phyloP scores from a whole-genome alignment of 1,140 invertebrate species.

The Belonocnema kinseyi region DNA sequence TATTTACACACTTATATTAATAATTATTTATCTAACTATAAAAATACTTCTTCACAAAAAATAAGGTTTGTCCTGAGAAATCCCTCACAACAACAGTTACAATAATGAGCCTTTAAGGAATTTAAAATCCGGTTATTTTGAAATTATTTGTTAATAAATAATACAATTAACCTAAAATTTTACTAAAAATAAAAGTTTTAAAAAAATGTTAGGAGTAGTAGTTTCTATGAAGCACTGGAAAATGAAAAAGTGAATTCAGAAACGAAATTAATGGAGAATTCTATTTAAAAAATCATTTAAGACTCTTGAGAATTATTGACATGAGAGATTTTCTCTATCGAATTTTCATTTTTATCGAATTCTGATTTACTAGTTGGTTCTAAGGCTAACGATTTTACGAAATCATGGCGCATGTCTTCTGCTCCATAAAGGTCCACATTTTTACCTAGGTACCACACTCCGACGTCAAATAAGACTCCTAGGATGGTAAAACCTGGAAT shows the following conservation, averaged over 20 bases:
- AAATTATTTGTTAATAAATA: too few species aligned
- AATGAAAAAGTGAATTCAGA: neutral
- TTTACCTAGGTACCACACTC: constrained; percentile 78
- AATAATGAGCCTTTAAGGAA: too few species aligned
- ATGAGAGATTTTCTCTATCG: neutral
- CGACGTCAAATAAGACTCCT: constrained; percentile 77
- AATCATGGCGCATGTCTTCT: constrained; percentile 66
- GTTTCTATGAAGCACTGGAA: too few species aligned
- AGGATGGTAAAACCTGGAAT: constrained; percentile 76
- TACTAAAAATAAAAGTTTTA: neutral
- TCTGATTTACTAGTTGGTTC: neutral
- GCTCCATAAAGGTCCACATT: constrained; percentile 78
- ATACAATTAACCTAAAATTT: too few species aligned
- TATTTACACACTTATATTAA: neutral
- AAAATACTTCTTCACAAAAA: too few species aligned
- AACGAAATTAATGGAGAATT: neutral
- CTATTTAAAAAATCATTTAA: neutral
- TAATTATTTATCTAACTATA: too few species aligned
- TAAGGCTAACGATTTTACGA: constrained; percentile 49
- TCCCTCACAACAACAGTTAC: too few species aligned
- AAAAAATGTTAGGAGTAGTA: too few species aligned
- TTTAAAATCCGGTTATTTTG: too few species aligned
- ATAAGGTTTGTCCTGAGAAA: too few species aligned
- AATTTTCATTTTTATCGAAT: neutral
- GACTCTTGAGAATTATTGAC: neutral